Percentiles rank a stretch among this genome's conserved stretches.
These are phyloP conservation scores for Sparidentex hasta DNA, from an alignment of 2,797 vertebrate genomes.

Conservation along the genomic window DNA sequence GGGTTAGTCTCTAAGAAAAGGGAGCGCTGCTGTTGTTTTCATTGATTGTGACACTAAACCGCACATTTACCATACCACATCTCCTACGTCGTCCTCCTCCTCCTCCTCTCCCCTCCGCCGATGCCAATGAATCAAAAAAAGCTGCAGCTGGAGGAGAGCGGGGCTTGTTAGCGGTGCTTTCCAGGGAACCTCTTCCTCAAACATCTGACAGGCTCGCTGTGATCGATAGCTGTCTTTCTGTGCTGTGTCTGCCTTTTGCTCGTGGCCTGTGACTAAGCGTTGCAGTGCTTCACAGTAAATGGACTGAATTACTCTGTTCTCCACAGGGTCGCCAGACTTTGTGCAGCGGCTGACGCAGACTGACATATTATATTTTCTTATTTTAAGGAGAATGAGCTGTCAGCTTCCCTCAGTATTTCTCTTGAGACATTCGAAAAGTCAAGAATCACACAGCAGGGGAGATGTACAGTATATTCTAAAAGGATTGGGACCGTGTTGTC, in stretches of 20 bases:
- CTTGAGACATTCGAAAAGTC: constrained; percentile 38
- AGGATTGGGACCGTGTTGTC: constrained; percentile 14
- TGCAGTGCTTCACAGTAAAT: constrained; percentile 67
- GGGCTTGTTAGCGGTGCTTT: constrained; percentile 77
- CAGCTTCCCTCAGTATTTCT: constrained; percentile 43
- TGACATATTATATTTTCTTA: constrained; percentile 49
- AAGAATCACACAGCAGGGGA: constrained; percentile 33
- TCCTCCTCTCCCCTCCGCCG: constrained; percentile 20
- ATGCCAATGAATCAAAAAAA: constrained; percentile 80
- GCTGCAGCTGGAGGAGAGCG: constrained; percentile 65
- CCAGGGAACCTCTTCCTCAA: constrained; percentile 73
- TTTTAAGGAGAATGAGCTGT: constrained; percentile 59
- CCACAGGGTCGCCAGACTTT: constrained; percentile 60
- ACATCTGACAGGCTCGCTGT: constrained; percentile 73
- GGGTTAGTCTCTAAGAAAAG: constrained; percentile 44
- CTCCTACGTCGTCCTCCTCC: constrained; percentile 69
- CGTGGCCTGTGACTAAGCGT: constrained; percentile 58
- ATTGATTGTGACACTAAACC: constrained; percentile 85
- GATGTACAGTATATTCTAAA: background rate
- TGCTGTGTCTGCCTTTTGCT: constrained; percentile 41
- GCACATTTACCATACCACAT: constrained; percentile 73
- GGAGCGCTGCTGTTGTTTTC: constrained; percentile 58
- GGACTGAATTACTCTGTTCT: constrained; percentile 66
- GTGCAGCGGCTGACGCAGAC: constrained; percentile 57
- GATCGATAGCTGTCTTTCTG: constrained; percentile 84